Base-by-base conservation (phyloP, 1,140 invertebrate species). In the Elymnias hypermnestra region DNA sequence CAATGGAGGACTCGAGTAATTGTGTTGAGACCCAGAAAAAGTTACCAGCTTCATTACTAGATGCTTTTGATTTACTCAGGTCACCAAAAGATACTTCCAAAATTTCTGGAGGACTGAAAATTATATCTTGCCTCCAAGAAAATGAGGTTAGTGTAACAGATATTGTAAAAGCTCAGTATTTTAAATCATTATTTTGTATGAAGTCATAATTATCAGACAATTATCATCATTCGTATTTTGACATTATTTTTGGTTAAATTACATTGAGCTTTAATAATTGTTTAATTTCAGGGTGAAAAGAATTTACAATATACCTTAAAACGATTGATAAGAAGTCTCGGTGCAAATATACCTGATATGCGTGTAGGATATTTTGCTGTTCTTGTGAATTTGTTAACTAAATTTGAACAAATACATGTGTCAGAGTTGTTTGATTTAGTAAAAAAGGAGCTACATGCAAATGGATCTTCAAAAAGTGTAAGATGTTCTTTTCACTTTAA, bases 221-320 rank as follows among this genome's bases (percentile, higher is more conserved):
- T n/a, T n/a, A n/a, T n/a, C n/a, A n/a, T n/a, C n/a, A n/a, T n/a
- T n/a, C n/a, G n/a, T n/a, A n/a, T n/a, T n/a, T n/a, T n/a, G n/a
- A n/a, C n/a, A n/a, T n/a, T n/a, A n/a, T n/a, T n/a, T n/a, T n/a
- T n/a, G n/a, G n/a, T n/a, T n/a, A n/a, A n/a, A n/a, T n/a, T n/a
- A n/a, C n/a, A n/a, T n/a, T n/a, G n/a, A n/a, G n/a, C n/a, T n/a
- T n/a, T n/a, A n/a, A n/a, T n/a, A n/a, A n/a, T n/a, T n/a, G n/a
- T n/a, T 47, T 35, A 44, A 40, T 75, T 75, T 23, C 62, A 88
- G 86, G 84, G 77, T 62, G 82, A 85, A 41, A 87, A 85, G 61
- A 81, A 83, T 44, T 59, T 86, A 25, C 57, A 83, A 17, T 84
- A 84, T 63, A 67, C 57, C 4, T 49, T 84, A n/a, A 78, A 76